Evolutionary conservation across 1,140 invertebrate species (phyloP).

Genomic region (Drosophila nasuta): DNA sequence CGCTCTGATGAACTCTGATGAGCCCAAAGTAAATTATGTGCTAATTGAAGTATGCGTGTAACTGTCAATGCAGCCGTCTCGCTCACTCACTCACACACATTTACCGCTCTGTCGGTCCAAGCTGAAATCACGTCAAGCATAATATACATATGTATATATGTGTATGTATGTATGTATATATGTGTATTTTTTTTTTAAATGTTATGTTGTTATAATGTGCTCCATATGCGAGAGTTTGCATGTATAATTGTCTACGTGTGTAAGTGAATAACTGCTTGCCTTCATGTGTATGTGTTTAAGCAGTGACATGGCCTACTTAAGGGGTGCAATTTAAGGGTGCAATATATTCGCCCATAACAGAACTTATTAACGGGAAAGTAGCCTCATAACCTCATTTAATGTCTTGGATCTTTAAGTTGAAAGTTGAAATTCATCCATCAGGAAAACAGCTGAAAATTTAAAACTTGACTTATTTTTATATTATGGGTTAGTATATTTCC

Average conservation of each 20-base stretch:
- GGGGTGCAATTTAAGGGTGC: background rate
- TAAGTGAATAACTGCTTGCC: background rate
- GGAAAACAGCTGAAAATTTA: too few species aligned
- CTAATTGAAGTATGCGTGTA: slow-evolving; percentile 74
- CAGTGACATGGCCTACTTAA: background rate
- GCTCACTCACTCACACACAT: background rate
- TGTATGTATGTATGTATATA: too few species aligned
- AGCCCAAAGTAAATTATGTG: slow-evolving; percentile 77
- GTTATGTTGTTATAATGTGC: slow-evolving; percentile 31
- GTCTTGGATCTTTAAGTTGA: background rate
- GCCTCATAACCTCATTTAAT: slow-evolving; percentile 17
- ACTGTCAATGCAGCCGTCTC: slow-evolving; percentile 24
- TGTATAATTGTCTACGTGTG: slow-evolving; percentile 9
- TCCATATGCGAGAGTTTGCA: background rate
- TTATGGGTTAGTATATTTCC: too few species aligned
- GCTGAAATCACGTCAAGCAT: slow-evolving; percentile 30
- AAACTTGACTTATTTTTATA: too few species aligned
- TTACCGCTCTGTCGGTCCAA: background rate
- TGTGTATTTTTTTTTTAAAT: background rate
- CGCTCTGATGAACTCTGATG: slow-evolving; percentile 78
- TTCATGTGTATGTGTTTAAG: background rate
- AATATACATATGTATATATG: background rate
- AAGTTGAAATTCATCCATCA: too few species aligned
- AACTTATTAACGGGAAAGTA: slow-evolving; percentile 1
- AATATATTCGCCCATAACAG: background rate